Evolutionary conservation across 1,140 invertebrate genomes (phyloP), one percentile per base, ranked within the genome.

Genomic region (Drosophila takahashii): DNA sequence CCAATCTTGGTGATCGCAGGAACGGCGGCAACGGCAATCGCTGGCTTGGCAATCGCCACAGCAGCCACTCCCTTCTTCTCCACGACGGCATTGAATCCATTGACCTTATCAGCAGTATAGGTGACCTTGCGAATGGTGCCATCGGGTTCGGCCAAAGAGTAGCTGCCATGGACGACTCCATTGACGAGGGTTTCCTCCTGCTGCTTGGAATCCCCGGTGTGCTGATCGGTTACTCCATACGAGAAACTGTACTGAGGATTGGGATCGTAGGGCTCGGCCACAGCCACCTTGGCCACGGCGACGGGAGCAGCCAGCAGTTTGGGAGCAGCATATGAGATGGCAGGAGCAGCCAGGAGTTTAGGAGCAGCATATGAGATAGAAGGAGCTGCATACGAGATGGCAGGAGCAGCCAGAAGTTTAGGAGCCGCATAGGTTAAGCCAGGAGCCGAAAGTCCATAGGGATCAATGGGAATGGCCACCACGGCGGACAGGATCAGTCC

Each of bases 191-290:
- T 93, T 81, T 95, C 94, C 66, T 93, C 83, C 13, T 94, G 94
- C 84, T 94, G 94, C 89, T 96, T 95, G 70, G 95, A 95, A 91
- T 96, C 95, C 45, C 96, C 95, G 26, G 95, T 96, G 69, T 94
- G 92, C 0, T 94, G 94, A 86, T 96, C 96, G 10, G 94, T 93
- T 2, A 96, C 95, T 37, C 95, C 95, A 92, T 96, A 96, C 18
- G 94, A 94, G 92, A 94, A 96, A 85, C 94, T 95, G 91, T 96
- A 96, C 42, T 95, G 94, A 3, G 95, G 96, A 92, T 95, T 94
- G 5, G 95, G 94, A 92, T 96, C 95, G 71, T 94, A 93, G 18
- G 95, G 94, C 86, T 96, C 95, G 32, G 93, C 73, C 15, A 92
- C 81, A 22, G 92, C 90, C 4, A 91, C 79, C 44, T 93, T 92